Percentiles rank a stretch among this genome's conserved stretches.
These are phyloP conservation scores for Sarcophaga caerulescens DNA, from an alignment of 2,888 invertebrate species.

Conservation along the genomic window DNA sequence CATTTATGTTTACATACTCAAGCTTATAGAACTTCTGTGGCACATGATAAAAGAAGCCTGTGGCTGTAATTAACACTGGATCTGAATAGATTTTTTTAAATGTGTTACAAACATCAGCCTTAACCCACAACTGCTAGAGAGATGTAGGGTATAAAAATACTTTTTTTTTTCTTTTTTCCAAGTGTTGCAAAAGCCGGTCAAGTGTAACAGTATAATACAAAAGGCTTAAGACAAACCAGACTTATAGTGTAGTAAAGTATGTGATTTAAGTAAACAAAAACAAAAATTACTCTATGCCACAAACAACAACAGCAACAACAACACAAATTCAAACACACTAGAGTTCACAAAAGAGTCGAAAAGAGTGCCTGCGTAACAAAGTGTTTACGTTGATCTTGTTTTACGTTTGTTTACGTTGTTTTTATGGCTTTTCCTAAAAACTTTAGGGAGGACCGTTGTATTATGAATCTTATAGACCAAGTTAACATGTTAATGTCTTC, in stretches of 20 bases:
- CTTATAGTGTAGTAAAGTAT: neutral
- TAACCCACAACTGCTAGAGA: neutral
- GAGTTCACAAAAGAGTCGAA: neutral
- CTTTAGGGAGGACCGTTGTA: neutral
- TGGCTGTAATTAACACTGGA: too few relatives aligned
- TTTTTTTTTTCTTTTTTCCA: neutral
- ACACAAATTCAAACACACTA: neutral
- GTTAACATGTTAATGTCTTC: constrained; percentile 31
- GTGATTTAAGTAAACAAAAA: constrained; percentile 36
- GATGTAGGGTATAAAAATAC: neutral
- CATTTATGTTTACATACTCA: too few relatives aligned
- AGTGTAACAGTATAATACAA: constrained; percentile 55
- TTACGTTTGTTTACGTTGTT: constrained; percentile 2
- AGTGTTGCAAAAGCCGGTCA: constrained; percentile 62
- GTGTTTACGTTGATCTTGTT: constrained; percentile 16
- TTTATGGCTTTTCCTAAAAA: neutral
- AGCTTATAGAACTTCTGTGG: too few relatives aligned
- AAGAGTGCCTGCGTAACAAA: constrained; percentile 34
- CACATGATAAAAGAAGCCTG: too few relatives aligned
- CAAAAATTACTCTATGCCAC: constrained; percentile 23
- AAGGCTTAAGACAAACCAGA: constrained; percentile 8
- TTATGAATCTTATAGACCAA: neutral
- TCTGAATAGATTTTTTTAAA: too few relatives aligned
- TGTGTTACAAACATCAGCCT: neutral
- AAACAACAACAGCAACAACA: neutral